Evolutionary conservation across 2,888 invertebrate genomes (phyloP).

Genomic region (Drosophila eohydei): DNA sequence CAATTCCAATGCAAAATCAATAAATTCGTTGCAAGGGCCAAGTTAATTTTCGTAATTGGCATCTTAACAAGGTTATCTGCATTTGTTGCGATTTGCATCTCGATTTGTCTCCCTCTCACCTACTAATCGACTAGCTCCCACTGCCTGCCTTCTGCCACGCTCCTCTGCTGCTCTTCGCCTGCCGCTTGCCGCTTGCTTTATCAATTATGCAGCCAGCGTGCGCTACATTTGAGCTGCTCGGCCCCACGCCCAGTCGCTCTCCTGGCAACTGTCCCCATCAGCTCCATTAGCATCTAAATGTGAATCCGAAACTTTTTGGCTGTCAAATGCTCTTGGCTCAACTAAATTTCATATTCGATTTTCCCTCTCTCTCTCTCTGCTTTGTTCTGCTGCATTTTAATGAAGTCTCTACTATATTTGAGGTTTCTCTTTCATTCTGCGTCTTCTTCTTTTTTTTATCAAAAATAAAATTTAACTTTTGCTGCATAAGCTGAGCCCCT

Average conservation of each 20-base stretch:
- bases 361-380: conserved; percentile 33
- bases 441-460: conserved; percentile 17
- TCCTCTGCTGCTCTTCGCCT: too few species aligned
- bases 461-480: conserved; percentile 51
- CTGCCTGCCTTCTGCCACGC: neutral
- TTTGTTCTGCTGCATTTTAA: conserved; percentile 52
- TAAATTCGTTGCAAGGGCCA: conserved; percentile 70
- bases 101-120: conserved; percentile 35
- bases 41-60: conserved; percentile 79
- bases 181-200: conserved; percentile 35
- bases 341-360: conserved; percentile 77
- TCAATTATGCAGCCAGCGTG: conserved; percentile 76
- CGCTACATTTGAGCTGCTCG: conserved; percentile 60
- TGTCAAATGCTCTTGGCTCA: conserved; percentile 75
- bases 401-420: conserved; percentile 34
- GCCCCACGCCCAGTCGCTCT: conserved; percentile 9
- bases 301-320: conserved; percentile 59
- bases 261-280: conserved; percentile 34
- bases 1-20: conserved; percentile 75
- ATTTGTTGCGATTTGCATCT: conserved; percentile 69
- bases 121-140: neutral
- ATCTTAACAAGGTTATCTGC: conserved; percentile 80
- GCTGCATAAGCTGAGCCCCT: conserved; percentile 27
- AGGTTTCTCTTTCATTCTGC: conserved; percentile 10
- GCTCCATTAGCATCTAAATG: conserved; percentile 76